Base-by-base conservation (phyloP, 2,888 invertebrate species). In the Parochlus steinenii region DNA sequence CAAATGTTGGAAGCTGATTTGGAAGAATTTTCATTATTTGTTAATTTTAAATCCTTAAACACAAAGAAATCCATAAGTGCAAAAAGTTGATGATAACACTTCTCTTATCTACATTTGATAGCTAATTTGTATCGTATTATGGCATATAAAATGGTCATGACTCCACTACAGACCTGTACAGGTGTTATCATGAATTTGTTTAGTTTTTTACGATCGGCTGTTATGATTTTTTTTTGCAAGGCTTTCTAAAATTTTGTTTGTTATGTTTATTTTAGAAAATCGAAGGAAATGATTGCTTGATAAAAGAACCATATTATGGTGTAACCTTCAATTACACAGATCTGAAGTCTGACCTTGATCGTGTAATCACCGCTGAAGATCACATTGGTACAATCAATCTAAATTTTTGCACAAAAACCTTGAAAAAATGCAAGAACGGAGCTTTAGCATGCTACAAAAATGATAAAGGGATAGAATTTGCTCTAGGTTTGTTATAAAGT, bases 361-460 rank as follows among this genome's bases (percentile, higher is more conserved):
- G 52, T 39, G 18, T 27, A n/a, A 15, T 35, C n/a, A 42, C 43
- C 14, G 44, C 50, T 4, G 15, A 16, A 23, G 30, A 29, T 23
- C 15, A 23, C 6, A 12, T 28, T 2, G 36, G 22, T 2, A 40
- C 35, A 8, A 47, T 47, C 36, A 41, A 36, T 7, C 59, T 55
- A 39, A 58, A 58, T 40, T 43, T 58, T 8, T 59, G 58, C 40
- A 47, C 54, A 14, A 50, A 51, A 41, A 38, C 54, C 30, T 47
- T 48, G 3, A 48, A 46, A 34, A 43, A 36, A 18, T 58, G 58
- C 40, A 47, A 50, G 37, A 48, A 47, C 23, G 44, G 38, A 19
- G 54, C 50, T 12, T 48, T 52, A 3, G 58, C 58, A n/a, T 58
- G 58, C 28, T 44, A 55, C 2, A 52, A 44, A 35, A 47, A 45